Percentiles rank a stretch among this genome's conserved stretches.
Evolutionary conservation across 2,113 vertebrate species (phyloP).

Genomic region (Platanista minor): DNA sequence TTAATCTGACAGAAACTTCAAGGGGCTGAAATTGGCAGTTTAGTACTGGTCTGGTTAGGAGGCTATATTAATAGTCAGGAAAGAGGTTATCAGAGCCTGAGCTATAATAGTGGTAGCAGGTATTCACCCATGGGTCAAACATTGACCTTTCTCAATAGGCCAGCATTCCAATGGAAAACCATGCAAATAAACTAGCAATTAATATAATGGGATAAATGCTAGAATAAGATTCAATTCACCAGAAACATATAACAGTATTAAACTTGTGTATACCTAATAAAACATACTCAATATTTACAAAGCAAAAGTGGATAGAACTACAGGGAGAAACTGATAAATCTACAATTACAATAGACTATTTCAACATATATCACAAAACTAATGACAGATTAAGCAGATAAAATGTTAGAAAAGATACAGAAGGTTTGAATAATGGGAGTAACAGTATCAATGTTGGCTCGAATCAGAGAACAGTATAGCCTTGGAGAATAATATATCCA

Average conservation of each 20-base stretch:
- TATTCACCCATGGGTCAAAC: neutral
- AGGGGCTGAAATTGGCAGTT: neutral
- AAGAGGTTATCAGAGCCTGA: neutral
- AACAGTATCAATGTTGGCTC: neutral
- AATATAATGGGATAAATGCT: neutral
- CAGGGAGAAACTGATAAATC: neutral
- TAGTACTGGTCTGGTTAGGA: neutral
- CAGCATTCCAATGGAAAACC: neutral
- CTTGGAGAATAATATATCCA: neutral
- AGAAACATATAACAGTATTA: neutral
- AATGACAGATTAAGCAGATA: neutral
- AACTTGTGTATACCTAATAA: neutral
- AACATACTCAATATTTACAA: neutral
- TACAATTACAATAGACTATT: neutral
- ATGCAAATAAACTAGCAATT: neutral
- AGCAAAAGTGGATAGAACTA: neutral
- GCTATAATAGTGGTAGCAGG: neutral
- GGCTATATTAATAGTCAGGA: neutral
- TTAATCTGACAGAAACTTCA: neutral
- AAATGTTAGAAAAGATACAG: neutral
- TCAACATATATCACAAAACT: neutral
- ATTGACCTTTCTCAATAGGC: neutral
- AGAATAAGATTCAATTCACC: neutral
- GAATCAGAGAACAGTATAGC: neutral
- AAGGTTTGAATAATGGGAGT: neutral